Evolutionary conservation across 92 coral and sea anemone genomes (phyloP).

Genomic region (Heliopora coerulea): DNA sequence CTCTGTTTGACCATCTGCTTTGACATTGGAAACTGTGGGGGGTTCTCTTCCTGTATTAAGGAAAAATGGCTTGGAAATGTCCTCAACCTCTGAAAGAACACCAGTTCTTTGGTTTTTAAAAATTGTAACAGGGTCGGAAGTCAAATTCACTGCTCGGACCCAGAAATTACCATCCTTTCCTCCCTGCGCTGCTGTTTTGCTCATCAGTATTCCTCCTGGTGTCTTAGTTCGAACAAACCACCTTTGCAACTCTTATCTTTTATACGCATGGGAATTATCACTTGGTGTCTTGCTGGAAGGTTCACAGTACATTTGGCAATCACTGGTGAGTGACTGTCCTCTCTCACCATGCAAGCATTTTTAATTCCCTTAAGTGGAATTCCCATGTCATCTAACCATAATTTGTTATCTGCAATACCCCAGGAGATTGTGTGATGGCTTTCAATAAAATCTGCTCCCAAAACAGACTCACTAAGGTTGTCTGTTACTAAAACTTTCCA

Average conservation of each 20-base stretch:
- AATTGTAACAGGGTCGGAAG: conserved; percentile 40
- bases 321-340: conserved; percentile 47
- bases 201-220: conserved; percentile 49
- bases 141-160: conserved; percentile 56
- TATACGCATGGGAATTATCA: conserved; percentile 50
- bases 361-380: conserved; percentile 28
- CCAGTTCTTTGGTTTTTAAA: conserved; percentile 54
- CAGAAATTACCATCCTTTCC: conserved; percentile 54
- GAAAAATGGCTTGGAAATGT: conserved; percentile 48
- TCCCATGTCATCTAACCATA: conserved; percentile 49
- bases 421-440: conserved; percentile 50
- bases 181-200: conserved; percentile 53
- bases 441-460: conserved; percentile 55
- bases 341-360: conserved; percentile 39
- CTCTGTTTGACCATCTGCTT: conserved; percentile 20
- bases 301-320: conserved; percentile 53
- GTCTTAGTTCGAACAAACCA: conserved; percentile 52
- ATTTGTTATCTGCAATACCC: conserved; percentile 44
- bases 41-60: conserved; percentile 15
- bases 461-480: too few relatives aligned
- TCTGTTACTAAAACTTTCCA: conserved; percentile 54
- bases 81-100: conserved; percentile 46
- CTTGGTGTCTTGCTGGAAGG: conserved; percentile 55
- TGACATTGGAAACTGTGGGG: neutral
- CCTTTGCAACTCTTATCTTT: conserved; percentile 40